A percentile compares a stretch with the other conserved stretches of the same genome.
Evolutionary conservation across 2,888 invertebrate species (phyloP).

Genomic region (Galerucella nymphaeae): DNA sequence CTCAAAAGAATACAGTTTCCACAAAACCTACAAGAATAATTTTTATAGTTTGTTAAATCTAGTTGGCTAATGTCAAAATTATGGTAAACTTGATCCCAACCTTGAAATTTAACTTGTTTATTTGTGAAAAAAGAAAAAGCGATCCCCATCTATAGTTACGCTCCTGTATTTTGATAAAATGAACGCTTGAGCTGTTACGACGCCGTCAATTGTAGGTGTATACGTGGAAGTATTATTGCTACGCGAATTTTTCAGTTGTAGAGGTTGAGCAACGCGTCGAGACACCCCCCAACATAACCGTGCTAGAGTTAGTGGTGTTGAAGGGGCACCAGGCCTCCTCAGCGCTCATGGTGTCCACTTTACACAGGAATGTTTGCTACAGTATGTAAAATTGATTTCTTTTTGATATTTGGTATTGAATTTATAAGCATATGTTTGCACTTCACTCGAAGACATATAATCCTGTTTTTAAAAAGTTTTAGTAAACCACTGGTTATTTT

Average conservation of each 20-base stretch:
- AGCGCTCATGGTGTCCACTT: slow-evolving; percentile 62
- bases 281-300: slow-evolving; percentile 26
- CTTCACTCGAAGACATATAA: no score
- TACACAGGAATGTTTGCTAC: slow-evolving; percentile 56
- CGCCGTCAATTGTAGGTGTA: slow-evolving; percentile 15
- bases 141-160: not conserved
- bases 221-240: slow-evolving; percentile 14
- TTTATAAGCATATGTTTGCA: not conserved
- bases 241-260: slow-evolving; percentile 3
- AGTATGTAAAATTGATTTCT: slow-evolving; percentile 44
- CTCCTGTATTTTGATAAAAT: slow-evolving; percentile 10
- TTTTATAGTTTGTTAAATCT: not conserved
- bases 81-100: no score
- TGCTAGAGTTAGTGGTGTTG: slow-evolving; percentile 19
- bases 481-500: no score
- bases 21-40: not conserved
- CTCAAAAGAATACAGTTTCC: not conserved
- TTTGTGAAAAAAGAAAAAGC: no score
- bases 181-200: slow-evolving; percentile 1
- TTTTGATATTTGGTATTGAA: not conserved
- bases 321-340: slow-evolving; percentile 57
- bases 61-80: no score
- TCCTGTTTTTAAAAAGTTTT: not conserved
- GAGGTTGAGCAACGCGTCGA: slow-evolving; percentile 25
- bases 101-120: no score